Conservation (phyloP, 2,797 vertebrate genomes). For the Poecilia gillii region DNA sequence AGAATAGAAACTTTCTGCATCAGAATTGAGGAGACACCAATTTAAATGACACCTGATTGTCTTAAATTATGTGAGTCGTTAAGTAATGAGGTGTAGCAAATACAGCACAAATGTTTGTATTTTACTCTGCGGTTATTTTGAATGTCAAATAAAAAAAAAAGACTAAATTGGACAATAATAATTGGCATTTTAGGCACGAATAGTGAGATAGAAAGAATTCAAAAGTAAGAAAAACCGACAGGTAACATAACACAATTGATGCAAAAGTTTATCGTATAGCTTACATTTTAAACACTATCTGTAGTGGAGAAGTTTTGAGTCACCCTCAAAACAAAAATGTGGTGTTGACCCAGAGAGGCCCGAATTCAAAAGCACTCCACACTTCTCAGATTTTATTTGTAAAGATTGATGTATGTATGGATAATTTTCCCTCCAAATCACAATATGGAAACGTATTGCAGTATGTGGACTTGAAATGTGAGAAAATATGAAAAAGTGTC, state of each 20-base stretch:
- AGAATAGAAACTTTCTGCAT: background rate
- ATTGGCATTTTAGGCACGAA: background rate
- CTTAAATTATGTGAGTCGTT: background rate
- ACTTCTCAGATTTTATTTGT: background rate
- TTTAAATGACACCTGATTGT: background rate
- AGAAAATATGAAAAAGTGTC: background rate
- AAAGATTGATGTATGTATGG: background rate
- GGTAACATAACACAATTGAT: background rate
- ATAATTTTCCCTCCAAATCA: background rate
- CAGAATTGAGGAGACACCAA: background rate
- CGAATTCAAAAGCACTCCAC: background rate
- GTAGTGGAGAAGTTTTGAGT: background rate
- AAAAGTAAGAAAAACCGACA: background rate
- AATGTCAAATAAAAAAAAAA: background rate
- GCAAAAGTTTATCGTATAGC: background rate
- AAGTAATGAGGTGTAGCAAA: background rate
- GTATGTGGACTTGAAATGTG: background rate
- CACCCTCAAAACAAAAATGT: background rate
- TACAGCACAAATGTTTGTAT: background rate
- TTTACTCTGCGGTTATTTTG: background rate
- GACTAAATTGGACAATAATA: background rate
- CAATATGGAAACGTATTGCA: background rate
- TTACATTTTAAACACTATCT: background rate
- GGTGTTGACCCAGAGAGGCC: background rate
- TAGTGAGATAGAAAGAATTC: background rate